Conservation (phyloP, 2,888 invertebrate species). For the Agrochola litura region DNA sequence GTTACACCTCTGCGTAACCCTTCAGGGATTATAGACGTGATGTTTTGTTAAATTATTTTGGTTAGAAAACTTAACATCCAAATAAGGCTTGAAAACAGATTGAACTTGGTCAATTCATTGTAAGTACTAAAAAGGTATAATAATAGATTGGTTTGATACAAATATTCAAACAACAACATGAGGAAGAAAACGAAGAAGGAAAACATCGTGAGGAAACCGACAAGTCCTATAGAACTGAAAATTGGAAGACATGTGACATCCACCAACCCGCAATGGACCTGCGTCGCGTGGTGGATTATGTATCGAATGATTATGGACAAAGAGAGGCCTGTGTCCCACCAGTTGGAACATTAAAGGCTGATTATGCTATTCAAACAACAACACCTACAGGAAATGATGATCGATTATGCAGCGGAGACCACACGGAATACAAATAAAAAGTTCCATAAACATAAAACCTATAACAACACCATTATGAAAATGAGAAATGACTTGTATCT, state of each 20-base stretch:
- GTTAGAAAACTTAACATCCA: neutral
- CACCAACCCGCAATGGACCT: no score
- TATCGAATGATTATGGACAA: no score
- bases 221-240: neutral
- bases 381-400: neutral
- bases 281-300: no score
- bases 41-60: neutral
- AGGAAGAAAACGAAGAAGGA: neutral
- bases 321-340: neutral
- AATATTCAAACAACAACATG: neutral
- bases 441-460: constrained; percentile 7
- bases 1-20: neutral
- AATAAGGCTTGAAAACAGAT: neutral
- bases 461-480: constrained; percentile 25
- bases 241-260: no score
- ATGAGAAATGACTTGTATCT: constrained; percentile 36
- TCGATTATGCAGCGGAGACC: constrained; percentile 12
- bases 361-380: neutral
- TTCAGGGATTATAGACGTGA: neutral
- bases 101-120: neutral
- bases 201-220: neutral
- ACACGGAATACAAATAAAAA: constrained; percentile 26
- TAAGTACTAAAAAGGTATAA: neutral
- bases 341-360: neutral
- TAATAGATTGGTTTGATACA: neutral